A percentile compares a stretch with the other conserved stretches of the same genome.
phyloP scores from a whole-genome alignment of 2,113 vertebrate genomes.

The Pygoscelis antarcticus region DNA sequence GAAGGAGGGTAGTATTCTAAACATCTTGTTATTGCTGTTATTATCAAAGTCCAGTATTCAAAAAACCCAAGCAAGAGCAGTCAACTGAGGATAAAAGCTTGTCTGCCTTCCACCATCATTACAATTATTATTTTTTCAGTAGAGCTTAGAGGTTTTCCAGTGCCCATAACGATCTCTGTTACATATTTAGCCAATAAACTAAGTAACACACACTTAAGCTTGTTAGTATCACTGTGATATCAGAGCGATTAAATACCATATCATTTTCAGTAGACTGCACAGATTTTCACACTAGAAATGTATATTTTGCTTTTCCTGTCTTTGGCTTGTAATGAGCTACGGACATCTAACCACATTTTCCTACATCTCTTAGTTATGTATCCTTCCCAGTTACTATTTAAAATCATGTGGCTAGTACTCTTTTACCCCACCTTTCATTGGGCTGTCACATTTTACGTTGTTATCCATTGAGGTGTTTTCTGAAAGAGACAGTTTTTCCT shows the following conservation, averaged over 20 bases:
- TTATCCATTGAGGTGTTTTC: not conserved
- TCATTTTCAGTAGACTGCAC: not conserved
- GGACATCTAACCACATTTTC: not conserved
- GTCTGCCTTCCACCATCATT: not conserved
- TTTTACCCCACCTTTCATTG: not conserved
- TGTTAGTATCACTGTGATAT: not conserved
- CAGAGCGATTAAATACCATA: not conserved
- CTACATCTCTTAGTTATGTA: not conserved
- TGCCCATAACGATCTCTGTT: not conserved
- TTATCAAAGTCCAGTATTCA: not conserved
- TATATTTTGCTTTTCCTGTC: not conserved
- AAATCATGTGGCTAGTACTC: not conserved
- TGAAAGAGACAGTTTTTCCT: not conserved
- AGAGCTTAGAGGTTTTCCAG: not conserved
- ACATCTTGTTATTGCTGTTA: not conserved
- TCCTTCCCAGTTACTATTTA: not conserved
- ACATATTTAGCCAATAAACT: not conserved
- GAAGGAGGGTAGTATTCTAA: not conserved
- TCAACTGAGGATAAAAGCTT: not conserved
- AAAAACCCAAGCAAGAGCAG: not conserved
- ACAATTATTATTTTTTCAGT: not conserved
- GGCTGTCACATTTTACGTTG: not conserved
- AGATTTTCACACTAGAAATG: not conserved
- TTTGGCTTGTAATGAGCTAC: not conserved
- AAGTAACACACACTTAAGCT: not conserved